These are phyloP conservation scores for Noctua pronuba DNA, from an alignment of 2,888 invertebrate genomes.

Conservation along the genomic window DNA sequence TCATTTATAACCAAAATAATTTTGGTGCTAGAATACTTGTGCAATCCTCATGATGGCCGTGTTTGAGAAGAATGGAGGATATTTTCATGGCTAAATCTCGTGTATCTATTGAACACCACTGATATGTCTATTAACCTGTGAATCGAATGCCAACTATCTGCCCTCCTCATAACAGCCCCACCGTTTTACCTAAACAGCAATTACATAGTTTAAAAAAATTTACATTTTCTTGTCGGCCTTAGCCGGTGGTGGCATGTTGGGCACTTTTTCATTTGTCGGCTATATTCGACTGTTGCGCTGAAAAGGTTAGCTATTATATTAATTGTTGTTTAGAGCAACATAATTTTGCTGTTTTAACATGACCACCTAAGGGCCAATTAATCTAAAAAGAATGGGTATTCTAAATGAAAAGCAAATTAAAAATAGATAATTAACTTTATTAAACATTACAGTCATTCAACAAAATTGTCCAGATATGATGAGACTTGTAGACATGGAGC, in stretches of 20 bases:
- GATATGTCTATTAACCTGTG: not conserved
- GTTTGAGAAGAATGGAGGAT: not conserved
- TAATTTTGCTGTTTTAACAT: not conserved
- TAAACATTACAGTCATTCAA: slow-evolving; percentile 36
- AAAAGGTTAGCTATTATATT: too few species aligned
- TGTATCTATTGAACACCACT: not conserved
- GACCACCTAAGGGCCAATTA: not conserved
- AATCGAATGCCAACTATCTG: not conserved
- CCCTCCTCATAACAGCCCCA: too few species aligned
- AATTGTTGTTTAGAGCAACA: not conserved
- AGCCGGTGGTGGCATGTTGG: too few species aligned
- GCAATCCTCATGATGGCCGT: not conserved
- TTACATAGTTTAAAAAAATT: too few species aligned
- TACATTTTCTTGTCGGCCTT: too few species aligned
- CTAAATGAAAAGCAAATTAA: slow-evolving; percentile 2
- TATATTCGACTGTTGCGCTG: too few species aligned
- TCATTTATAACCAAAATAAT: not conserved
- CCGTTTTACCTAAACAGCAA: too few species aligned
- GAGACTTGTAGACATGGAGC: slow-evolving; percentile 10
- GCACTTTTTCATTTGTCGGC: too few species aligned
- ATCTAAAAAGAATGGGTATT: not conserved
- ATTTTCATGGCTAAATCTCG: not conserved
- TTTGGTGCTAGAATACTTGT: not conserved
- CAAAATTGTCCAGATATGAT: slow-evolving; percentile 36
- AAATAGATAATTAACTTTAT: slow-evolving; percentile 43